These are phyloP conservation scores for Pangasius krempfi DNA, from an alignment of 2,797 vertebrate genomes.

Conservation along the genomic window DNA sequence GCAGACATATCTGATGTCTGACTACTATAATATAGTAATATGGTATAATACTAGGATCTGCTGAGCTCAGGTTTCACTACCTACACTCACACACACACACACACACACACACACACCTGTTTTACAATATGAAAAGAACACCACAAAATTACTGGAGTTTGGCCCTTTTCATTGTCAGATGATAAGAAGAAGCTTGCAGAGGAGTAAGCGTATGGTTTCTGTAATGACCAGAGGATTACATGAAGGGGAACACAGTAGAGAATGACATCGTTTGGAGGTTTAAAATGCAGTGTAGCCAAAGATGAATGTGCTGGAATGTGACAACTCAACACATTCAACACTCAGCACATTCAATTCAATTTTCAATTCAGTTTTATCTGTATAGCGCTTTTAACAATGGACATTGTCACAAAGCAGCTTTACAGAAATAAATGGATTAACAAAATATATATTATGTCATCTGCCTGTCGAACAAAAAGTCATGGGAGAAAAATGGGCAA, in stretches of 20 bases:
- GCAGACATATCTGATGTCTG: neutral
- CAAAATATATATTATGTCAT: too few relatives aligned
- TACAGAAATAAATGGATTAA: too few relatives aligned
- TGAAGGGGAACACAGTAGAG: conserved; percentile 83
- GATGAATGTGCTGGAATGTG: conserved; percentile 79
- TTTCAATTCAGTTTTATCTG: too few relatives aligned
- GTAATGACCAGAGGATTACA: conserved; percentile 90
- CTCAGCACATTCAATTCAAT: too few relatives aligned
- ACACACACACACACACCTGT: neutral
- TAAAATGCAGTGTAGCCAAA: conserved; percentile 82
- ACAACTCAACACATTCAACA: conserved; percentile 75
- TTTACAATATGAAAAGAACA: neutral
- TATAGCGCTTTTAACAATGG: too few relatives aligned
- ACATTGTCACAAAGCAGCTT: too few relatives aligned
- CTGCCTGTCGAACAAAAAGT: conserved; percentile 55
- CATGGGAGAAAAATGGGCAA: neutral
- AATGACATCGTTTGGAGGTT: conserved; percentile 62
- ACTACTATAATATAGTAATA: neutral
- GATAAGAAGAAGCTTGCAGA: conserved; percentile 1
- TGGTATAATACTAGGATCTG: neutral
- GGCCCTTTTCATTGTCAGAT: conserved; percentile 86
- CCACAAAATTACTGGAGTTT: neutral
- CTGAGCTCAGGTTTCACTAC: neutral
- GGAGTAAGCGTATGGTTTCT: conserved; percentile 77
- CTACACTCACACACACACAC: neutral